Conservation (phyloP, 2,888 invertebrate species). For the Keiferia lycopersicella region DNA sequence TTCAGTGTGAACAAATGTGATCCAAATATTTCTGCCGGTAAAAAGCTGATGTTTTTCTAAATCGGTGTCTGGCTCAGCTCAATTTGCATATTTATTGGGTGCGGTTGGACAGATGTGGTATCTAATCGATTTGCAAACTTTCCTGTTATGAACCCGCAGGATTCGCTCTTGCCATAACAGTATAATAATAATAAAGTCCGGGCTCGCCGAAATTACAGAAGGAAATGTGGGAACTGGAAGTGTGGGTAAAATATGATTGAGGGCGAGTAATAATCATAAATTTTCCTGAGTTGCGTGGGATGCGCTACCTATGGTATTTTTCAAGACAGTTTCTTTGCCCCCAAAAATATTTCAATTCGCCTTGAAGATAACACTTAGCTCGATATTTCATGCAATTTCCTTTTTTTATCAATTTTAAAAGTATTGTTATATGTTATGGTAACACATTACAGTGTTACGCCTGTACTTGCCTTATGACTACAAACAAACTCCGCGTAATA, state of each 20-base stretch:
- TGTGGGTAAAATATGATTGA: slow-evolving; percentile 17
- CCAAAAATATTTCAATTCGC: neutral
- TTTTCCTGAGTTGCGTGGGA: slow-evolving; percentile 3
- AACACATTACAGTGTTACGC: too few relatives aligned
- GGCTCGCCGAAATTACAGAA: slow-evolving; percentile 11
- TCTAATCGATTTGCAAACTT: slow-evolving; percentile 57
- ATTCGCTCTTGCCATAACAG: slow-evolving; percentile 11
- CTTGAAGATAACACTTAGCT: neutral
- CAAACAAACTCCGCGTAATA: too few relatives aligned
- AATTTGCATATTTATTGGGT: slow-evolving; percentile 75
- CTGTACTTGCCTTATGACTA: too few relatives aligned
- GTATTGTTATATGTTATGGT: too few relatives aligned
- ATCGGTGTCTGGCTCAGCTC: slow-evolving; percentile 44
- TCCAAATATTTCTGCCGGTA: neutral
- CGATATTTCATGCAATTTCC: neutral
- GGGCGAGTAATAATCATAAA: slow-evolving; percentile 8
- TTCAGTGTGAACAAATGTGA: too few relatives aligned
- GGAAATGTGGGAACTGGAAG: slow-evolving; percentile 15
- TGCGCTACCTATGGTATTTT: slow-evolving; percentile 9
- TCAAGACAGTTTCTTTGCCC: neutral
- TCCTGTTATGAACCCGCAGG: slow-evolving; percentile 20
- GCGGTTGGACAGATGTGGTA: slow-evolving; percentile 55
- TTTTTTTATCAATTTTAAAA: neutral
- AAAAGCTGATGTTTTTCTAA: slow-evolving; percentile 19
- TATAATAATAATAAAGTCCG: slow-evolving; percentile 16